These are phyloP conservation scores for Timema podura DNA, from an alignment of 2,888 invertebrate genomes.

Conservation along the genomic window DNA sequence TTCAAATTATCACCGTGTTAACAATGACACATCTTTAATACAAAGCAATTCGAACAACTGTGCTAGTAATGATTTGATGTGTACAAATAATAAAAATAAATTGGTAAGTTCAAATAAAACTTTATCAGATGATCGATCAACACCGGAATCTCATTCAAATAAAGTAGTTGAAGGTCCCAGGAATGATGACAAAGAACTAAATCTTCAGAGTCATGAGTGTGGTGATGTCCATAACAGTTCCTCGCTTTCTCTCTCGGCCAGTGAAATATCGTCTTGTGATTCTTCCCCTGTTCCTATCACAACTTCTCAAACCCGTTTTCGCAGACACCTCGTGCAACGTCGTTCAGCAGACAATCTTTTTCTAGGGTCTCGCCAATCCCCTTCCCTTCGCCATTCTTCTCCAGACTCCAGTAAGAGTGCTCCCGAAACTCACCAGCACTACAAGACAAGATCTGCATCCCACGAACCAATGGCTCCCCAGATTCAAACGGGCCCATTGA, in stretches of 20 bases:
- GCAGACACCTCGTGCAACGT: slow-evolving; percentile 40
- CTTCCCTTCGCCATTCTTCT: slow-evolving; percentile 43
- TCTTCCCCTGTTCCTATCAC: slow-evolving; percentile 21
- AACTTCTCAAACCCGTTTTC: slow-evolving; percentile 33
- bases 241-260: slow-evolving; percentile 25
- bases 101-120: background rate
- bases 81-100: background rate
- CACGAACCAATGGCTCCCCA: slow-evolving; percentile 39
- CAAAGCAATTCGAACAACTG: background rate
- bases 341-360: slow-evolving; percentile 44
- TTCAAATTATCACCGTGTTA: slow-evolving; percentile 21
- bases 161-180: background rate
- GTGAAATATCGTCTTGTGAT: slow-evolving; percentile 27
- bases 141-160: background rate
- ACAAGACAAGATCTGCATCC: slow-evolving; percentile 42
- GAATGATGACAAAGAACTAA: slow-evolving; percentile 1
- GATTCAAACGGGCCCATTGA: slow-evolving; percentile 6
- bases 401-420: slow-evolving; percentile 44
- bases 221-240: slow-evolving; percentile 8
- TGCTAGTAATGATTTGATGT: background rate
- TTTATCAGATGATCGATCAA: background rate
- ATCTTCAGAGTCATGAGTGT: background rate
- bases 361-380: slow-evolving; percentile 40
- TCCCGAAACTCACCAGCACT: slow-evolving; percentile 37
- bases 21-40: background rate